A percentile compares a stretch with the other conserved stretches of the same genome.
Evolutionary conservation across 2,797 vertebrate genomes (phyloP).

Genomic region (Trachops cirrhosus): DNA sequence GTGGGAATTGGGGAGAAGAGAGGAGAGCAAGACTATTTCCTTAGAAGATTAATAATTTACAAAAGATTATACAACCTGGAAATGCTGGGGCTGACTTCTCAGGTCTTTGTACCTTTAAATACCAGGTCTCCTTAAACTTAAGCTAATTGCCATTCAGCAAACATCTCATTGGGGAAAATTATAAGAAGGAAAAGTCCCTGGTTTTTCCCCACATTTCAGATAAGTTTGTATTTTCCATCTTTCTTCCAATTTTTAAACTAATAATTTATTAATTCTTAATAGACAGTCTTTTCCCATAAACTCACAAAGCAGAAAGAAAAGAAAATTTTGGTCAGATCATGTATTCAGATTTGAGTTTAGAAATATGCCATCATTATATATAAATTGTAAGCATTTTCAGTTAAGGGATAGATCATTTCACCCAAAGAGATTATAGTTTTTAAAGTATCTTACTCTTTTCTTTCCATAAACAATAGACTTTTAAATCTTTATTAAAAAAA

Average conservation of each 20-base stretch:
- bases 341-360: background rate
- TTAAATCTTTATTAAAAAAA: background rate
- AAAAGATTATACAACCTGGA: background rate
- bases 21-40: background rate
- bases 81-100: background rate
- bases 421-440: background rate
- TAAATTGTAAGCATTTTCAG: background rate
- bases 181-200: background rate
- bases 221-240: background rate
- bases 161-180: background rate
- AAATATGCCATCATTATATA: background rate
- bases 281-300: background rate
- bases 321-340: background rate
- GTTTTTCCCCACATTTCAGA: background rate
- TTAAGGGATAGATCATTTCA: background rate
- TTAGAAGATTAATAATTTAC: background rate
- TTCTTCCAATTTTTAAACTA: background rate
- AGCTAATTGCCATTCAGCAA: background rate
- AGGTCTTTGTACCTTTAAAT: background rate
- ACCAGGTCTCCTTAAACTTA: background rate
- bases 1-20: background rate
- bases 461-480: background rate
- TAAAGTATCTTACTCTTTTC: background rate
- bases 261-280: background rate
- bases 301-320: background rate